Percentiles rank a stretch among this genome's conserved stretches.
Evolutionary conservation across 53 echinoderm and acorn worm species (phyloP).

Genomic region (Temnopleurus reevesii): DNA sequence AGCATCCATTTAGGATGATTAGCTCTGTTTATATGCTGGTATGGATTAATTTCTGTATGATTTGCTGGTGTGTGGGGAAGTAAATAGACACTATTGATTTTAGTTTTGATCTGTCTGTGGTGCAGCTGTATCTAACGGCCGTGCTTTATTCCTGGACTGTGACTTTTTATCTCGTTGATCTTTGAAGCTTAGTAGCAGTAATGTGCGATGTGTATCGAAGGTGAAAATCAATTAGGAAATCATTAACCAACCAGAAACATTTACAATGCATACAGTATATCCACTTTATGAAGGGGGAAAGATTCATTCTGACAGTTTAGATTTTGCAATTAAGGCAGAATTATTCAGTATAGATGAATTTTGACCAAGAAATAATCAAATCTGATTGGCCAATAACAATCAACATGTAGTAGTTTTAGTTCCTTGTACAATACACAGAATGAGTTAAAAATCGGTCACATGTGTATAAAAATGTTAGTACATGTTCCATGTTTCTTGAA

Average conservation of each 20-base stretch:
- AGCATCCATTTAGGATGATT: conserved; percentile 19
- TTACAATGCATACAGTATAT: not conserved
- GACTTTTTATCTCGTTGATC: conserved; percentile 22
- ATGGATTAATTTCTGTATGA: conserved; percentile 6
- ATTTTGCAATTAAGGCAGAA: too few relatives aligned
- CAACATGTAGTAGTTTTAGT: too few relatives aligned
- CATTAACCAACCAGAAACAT: conserved; percentile 10
- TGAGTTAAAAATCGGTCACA: too few relatives aligned
- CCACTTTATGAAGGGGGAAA: not conserved
- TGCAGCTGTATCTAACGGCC: conserved; percentile 41
- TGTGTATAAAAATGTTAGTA: too few relatives aligned
- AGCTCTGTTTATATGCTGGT: conserved; percentile 47
- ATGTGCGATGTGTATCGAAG: conserved; percentile 29
- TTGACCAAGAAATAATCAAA: too few relatives aligned
- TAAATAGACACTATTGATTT: conserved; percentile 54
- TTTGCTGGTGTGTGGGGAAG: conserved; percentile 23
- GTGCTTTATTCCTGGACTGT: not conserved
- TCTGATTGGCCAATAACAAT: too few relatives aligned
- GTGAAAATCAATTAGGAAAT: conserved; percentile 42
- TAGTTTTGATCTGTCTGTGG: conserved; percentile 40
- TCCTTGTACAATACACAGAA: too few relatives aligned
- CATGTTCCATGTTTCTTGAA: too few relatives aligned
- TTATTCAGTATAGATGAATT: too few relatives aligned
- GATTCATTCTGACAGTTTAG: too few relatives aligned
- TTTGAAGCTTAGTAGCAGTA: not conserved